Base-by-base conservation (phyloP, 1,140 invertebrate genomes). In the Rhagoletis pomonella region DNA sequence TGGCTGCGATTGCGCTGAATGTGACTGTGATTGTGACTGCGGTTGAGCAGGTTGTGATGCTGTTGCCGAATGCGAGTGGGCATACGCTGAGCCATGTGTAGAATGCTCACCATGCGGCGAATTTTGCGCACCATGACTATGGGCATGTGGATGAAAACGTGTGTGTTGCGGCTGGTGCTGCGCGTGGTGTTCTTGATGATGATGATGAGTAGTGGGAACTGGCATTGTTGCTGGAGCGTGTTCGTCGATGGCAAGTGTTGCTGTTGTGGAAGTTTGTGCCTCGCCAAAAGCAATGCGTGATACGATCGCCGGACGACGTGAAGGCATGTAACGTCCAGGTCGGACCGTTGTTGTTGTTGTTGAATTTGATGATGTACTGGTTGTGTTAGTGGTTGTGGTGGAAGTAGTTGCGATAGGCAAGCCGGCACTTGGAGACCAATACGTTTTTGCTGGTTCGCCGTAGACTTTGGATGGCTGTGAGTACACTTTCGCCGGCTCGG, bases 401-500 rank as follows among this genome's bases (percentile, higher is more conserved):
- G 86, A 62, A 44, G 86, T 60, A 7, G 85, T 88, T 59, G 69
- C 67, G 39, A 87, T 67, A n/a, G 91, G 90, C 14, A 29, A 39
- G 5, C 12, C 42, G 0, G 39, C 67, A 4, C 73, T 81, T 17
- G 93, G 93, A 12, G 94, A 93, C 65, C 93, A 92, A 65, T 94
- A 94, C 3, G 94, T 90, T 87, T 93, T 94, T 0, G 94, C 91
- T 0, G 95, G 95, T 58, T 94, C 93, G 1, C 93, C 91, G 88
- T 95, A 95, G 29, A 95, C 93, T 88, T 94, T 93, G 0, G 94
- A 93, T 0, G 94, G 94, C 88, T 93, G 91, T 6, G 91, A 93
- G 87, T 94, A 94, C 5, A 94, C 91, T 88, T 94, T 94, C 39
- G 94, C 94, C 4, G 95, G 95, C 88, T 95, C 94, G 12, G 90